Conservation (phyloP, 2,113 vertebrate species). For the Peromyscus californicus region DNA sequence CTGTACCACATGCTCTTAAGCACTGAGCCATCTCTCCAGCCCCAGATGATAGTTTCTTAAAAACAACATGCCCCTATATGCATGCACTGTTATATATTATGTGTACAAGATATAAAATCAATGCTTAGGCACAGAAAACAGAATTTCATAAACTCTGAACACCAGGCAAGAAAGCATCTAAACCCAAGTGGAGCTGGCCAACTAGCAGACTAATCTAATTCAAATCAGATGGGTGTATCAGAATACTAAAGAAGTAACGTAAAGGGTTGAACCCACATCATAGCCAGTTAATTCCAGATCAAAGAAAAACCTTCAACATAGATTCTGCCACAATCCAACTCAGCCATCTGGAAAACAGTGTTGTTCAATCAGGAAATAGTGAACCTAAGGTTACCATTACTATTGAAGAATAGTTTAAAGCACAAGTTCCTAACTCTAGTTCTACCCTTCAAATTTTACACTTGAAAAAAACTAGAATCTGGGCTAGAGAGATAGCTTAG, state of each 20-base stretch:
- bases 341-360: not conserved
- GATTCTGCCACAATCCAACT: conserved; percentile 36
- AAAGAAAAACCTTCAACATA: conserved; percentile 50
- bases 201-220: conserved; percentile 21
- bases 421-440: not conserved
- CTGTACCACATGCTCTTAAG: not conserved
- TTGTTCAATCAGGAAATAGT: conserved; percentile 17
- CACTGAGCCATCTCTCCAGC: not conserved
- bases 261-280: not conserved
- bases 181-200: not conserved
- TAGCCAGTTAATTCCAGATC: conserved; percentile 39
- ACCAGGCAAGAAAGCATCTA: not conserved
- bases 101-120: conserved; percentile 50
- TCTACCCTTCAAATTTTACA: conserved; percentile 42
- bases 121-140: conserved; percentile 35
- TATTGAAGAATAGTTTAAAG: conserved; percentile 57
- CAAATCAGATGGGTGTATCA: not conserved
- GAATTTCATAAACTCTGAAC: not conserved
- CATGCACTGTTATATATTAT: not conserved
- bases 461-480: not conserved
- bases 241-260: not conserved
- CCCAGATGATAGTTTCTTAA: not conserved
- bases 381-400: conserved; percentile 25
- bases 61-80: not conserved
- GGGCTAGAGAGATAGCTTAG: not conserved